These are phyloP conservation scores for Dipodomys ordii DNA, from an alignment of 2,113 vertebrate genomes.

Conservation along the genomic window DNA sequence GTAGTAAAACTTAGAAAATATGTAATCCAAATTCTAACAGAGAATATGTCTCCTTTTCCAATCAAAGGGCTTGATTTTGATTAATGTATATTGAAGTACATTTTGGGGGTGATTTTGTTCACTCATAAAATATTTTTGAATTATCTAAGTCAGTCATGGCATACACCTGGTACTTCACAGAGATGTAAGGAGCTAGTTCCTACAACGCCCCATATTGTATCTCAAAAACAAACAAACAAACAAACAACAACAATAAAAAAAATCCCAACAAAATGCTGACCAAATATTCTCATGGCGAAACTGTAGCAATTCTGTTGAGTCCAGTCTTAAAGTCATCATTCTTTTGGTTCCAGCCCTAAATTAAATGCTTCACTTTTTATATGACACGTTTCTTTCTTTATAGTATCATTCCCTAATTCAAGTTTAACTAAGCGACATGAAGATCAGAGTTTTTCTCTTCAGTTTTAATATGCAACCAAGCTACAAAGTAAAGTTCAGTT, in stretches of 20 bases:
- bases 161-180: constrained; percentile 46
- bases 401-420: constrained; percentile 6
- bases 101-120: constrained; percentile 14
- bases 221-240: too few species aligned
- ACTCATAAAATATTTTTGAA: constrained; percentile 47
- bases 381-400: not conserved
- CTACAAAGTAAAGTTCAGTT: not conserved
- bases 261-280: too few species aligned
- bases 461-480: constrained; percentile 21
- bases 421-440: not conserved
- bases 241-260: too few species aligned
- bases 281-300: not conserved
- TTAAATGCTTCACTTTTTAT: constrained; percentile 1
- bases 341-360: constrained; percentile 22
- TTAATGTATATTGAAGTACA: not conserved
- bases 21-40: not conserved
- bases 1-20: constrained; percentile 27
- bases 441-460: not conserved
- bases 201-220: constrained; percentile 10
- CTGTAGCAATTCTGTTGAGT: not conserved
- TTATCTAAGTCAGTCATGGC: not conserved
- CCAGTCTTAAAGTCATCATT: constrained; percentile 33
- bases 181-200: not conserved
- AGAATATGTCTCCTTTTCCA: constrained; percentile 45
- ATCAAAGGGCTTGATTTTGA: not conserved